Conservation (phyloP, 2,797 vertebrate species). For the Notoglanidium macrostoma region DNA sequence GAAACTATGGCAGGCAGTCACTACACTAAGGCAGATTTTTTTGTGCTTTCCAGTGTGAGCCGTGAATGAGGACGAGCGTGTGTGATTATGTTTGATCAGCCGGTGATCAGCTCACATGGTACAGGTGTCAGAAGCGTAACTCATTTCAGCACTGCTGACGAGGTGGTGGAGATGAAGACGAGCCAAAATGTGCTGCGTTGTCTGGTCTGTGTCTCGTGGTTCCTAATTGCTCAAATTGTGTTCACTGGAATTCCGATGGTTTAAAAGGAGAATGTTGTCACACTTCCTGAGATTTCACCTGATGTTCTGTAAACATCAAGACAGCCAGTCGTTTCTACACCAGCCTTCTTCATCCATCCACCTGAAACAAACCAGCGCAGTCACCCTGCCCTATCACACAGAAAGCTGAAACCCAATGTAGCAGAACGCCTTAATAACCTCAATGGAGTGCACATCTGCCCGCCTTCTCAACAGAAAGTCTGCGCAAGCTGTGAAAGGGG, state of each 20-base stretch:
- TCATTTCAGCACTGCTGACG: background rate
- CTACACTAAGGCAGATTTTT: no score
- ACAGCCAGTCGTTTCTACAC: background rate
- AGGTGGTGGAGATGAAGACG: background rate
- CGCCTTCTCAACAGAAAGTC: constrained; percentile 26
- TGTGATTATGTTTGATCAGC: background rate
- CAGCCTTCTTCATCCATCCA: background rate
- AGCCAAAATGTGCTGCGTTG: background rate
- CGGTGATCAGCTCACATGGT: background rate
- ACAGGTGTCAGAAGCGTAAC: background rate
- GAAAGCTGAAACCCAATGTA: constrained; percentile 31
- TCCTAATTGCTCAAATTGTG: background rate
- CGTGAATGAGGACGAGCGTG: background rate
- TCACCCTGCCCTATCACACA: background rate
- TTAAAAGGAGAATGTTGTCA: background rate
- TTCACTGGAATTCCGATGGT: background rate
- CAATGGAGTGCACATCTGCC: constrained; percentile 32
- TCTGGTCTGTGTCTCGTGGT: background rate
- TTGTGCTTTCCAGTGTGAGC: background rate
- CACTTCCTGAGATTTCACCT: background rate
- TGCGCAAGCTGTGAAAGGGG: background rate
- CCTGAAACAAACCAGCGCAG: background rate
- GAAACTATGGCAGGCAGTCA: no score
- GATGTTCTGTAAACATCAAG: background rate
- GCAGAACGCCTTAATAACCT: constrained; percentile 26